These are phyloP conservation scores for Platycnemis pennipes DNA, from an alignment of 2,888 invertebrate genomes.

Conservation along the genomic window DNA sequence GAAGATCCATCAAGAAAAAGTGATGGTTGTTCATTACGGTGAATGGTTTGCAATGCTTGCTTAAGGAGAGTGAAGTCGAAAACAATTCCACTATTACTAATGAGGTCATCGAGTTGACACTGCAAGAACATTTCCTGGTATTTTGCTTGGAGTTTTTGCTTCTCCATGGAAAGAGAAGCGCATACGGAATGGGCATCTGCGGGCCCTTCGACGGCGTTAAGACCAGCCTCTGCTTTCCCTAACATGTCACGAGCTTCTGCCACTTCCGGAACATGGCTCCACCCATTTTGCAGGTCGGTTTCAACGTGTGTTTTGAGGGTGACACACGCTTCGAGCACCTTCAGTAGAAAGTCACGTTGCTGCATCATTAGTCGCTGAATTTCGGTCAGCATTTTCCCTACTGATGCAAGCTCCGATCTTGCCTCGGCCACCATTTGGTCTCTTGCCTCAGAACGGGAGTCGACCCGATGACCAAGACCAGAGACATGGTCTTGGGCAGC, in stretches of 20 bases:
- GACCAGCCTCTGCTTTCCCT: slow-evolving; percentile 82
- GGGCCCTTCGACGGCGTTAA: slow-evolving; percentile 82
- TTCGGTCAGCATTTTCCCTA: slow-evolving; percentile 86
- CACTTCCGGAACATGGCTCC: slow-evolving; percentile 84
- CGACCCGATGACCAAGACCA: slow-evolving; percentile 82
- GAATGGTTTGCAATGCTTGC: slow-evolving; percentile 84
- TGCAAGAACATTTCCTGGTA: slow-evolving; percentile 88
- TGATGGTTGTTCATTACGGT: slow-evolving; percentile 81
- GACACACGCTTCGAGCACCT: slow-evolving; percentile 87
- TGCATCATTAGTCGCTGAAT: slow-evolving; percentile 86
- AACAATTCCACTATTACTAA: slow-evolving; percentile 84
- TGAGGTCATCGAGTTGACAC: slow-evolving; percentile 86
- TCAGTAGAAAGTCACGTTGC: slow-evolving; percentile 86
- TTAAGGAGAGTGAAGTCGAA: slow-evolving; percentile 86
- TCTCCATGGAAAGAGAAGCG: slow-evolving; percentile 83
- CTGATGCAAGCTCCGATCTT: slow-evolving; percentile 83
- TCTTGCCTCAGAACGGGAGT: slow-evolving; percentile 85
- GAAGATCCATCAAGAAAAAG: slow-evolving; percentile 72
- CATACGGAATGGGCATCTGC: slow-evolving; percentile 84
- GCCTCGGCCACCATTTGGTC: slow-evolving; percentile 84
- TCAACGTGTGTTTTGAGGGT: slow-evolving; percentile 88
- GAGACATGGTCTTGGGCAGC: slow-evolving; percentile 84
- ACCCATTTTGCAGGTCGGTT: slow-evolving; percentile 86
- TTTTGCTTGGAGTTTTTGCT: slow-evolving; percentile 84
- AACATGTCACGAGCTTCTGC: slow-evolving; percentile 84